Evolutionary conservation across 2,113 vertebrate genomes (phyloP).

Genomic region (Vanacampus margaritifer): DNA sequence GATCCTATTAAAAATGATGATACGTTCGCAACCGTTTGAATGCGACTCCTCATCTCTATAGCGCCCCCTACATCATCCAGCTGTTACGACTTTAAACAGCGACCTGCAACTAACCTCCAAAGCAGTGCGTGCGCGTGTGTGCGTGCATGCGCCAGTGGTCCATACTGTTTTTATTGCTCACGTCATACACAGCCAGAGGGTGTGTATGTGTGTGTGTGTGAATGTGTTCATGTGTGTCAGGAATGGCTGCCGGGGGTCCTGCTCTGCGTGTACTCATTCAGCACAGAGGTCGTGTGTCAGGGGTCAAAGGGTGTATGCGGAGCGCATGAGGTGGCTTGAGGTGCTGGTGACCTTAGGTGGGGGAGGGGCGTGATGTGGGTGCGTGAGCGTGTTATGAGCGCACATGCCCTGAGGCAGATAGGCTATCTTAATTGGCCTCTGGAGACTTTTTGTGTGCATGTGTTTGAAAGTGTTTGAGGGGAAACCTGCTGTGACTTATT

Average conservation of each 20-base stretch:
- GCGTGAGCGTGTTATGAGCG: background rate
- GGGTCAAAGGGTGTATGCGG: conserved; percentile 65
- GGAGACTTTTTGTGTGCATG: conserved; percentile 43
- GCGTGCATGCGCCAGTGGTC: conserved; percentile 19
- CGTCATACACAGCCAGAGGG: conserved; percentile 30
- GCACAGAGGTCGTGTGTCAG: conserved; percentile 76
- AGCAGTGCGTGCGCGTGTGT: conserved; percentile 13
- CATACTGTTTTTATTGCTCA: conserved; percentile 35
- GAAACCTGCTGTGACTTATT: conserved; percentile 20
- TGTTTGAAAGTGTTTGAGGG: conserved; percentile 19
- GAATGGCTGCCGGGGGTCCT: conserved; percentile 53
- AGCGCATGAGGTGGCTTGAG: conserved; percentile 8
- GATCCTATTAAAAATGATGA: too few relatives aligned
- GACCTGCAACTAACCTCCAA: conserved; percentile 50
- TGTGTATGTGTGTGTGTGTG: conserved; percentile 36
- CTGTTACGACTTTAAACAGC: conserved; percentile 46
- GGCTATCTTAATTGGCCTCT: conserved; percentile 73
- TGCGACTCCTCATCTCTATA: background rate
- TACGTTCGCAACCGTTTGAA: too few relatives aligned
- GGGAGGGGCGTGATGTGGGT: conserved; percentile 12
- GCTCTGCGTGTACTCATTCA: conserved; percentile 77
- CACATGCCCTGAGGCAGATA: conserved; percentile 64
- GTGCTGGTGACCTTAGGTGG: conserved; percentile 24
- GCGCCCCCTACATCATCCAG: conserved; percentile 36
- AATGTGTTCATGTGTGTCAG: conserved; percentile 30